A percentile compares a stretch with the other conserved stretches of the same genome.
Conservation (phyloP, 2,888 invertebrate species). For the Agrochola litura region DNA sequence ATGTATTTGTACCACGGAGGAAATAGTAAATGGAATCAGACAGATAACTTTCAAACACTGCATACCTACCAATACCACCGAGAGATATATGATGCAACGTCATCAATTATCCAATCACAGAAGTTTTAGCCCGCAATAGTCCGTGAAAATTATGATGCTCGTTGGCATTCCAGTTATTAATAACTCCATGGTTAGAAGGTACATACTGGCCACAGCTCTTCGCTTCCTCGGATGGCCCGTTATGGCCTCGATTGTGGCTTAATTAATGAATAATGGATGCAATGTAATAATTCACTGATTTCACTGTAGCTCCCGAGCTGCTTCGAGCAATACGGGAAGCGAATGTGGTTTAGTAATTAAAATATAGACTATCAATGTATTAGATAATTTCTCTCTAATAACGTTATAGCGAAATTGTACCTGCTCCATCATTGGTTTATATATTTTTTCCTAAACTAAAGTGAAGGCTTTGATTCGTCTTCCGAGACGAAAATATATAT, state of each 20-base stretch:
- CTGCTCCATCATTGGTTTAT: not conserved
- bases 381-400: conserved; percentile 43
- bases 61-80: not conserved
- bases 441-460: not conserved
- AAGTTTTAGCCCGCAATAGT: not conserved
- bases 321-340: conserved; percentile 57
- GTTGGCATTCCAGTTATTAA: conserved; percentile 28
- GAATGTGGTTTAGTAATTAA: conserved; percentile 51
- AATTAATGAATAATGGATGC: conserved; percentile 87
- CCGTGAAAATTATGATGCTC: not conserved
- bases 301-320: conserved; percentile 68
- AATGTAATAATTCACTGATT: conserved; percentile 82
- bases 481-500: not conserved
- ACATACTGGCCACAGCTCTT: conserved; percentile 58
- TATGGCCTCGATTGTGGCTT: conserved; percentile 81
- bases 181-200: conserved; percentile 41
- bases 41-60: not conserved
- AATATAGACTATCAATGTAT: conserved; percentile 30
- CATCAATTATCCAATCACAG: too few relatives aligned
- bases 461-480: not conserved
- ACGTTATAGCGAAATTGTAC: conserved; percentile 1
- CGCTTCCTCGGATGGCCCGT: conserved; percentile 74
- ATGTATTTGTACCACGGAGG: conserved; percentile 28
- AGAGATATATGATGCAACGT: not conserved
- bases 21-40: conserved; percentile 27